Evolutionary conservation across 2,113 vertebrate species (phyloP).

Genomic region (Malaclemys terrapin): DNA sequence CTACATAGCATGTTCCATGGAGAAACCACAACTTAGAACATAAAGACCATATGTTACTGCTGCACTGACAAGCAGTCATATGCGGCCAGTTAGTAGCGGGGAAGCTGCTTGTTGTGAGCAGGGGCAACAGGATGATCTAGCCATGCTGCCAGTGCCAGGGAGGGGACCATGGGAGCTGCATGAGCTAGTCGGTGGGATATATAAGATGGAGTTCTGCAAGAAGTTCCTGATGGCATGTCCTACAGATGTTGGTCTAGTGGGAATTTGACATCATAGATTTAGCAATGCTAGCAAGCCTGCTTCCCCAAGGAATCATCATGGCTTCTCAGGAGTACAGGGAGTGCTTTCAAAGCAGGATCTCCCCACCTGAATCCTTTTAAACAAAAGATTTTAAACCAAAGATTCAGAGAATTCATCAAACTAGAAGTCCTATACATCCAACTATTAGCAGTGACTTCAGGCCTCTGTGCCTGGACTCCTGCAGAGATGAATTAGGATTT

Average conservation of each 20-base stretch:
- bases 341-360: rapidly evolving
- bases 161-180: neutral
- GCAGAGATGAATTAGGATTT: neutral
- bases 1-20: no score
- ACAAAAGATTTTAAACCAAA: neutral
- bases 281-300: rapidly evolving
- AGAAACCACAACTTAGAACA: no score
- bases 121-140: neutral
- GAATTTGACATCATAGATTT: neutral
- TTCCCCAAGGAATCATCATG: rapidly evolving
- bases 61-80: no score
- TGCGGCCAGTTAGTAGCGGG: no score
- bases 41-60: no score
- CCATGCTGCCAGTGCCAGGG: neutral
- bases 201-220: neutral
- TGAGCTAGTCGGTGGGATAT: neutral
- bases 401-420: rapidly evolving
- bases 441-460: rapidly evolving
- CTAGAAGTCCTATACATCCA: neutral
- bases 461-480: neutral
- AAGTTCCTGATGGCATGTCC: neutral
- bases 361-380: rapidly evolving
- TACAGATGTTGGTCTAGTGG: neutral
- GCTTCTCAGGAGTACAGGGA: rapidly evolving
- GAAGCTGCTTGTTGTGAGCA: no score